Percentiles rank a stretch among this genome's conserved stretches.
Evolutionary conservation across 2,113 vertebrate genomes (phyloP).

Genomic region (Empidonax alnorum): DNA sequence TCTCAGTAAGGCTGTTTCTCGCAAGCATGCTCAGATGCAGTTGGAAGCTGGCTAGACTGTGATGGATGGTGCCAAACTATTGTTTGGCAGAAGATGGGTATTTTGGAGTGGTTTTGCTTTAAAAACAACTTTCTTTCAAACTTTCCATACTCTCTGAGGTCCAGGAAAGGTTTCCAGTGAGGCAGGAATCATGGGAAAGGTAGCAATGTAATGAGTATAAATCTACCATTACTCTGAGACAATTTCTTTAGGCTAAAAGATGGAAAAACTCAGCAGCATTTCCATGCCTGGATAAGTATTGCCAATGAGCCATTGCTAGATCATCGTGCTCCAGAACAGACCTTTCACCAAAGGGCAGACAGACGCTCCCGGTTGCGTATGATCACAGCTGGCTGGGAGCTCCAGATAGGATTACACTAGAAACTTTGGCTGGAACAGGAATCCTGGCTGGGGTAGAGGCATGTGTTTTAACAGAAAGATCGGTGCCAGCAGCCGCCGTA

Average conservation of each 20-base stretch:
- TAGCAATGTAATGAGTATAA: background rate
- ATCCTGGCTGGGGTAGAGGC: conserved; percentile 22
- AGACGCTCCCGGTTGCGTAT: fast-evolving
- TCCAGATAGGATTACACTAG: background rate
- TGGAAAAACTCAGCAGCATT: background rate
- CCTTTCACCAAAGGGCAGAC: background rate
- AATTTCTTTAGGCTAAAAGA: background rate
- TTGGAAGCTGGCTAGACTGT: background rate
- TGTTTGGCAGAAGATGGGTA: background rate
- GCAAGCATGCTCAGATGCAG: background rate
- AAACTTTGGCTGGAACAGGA: background rate
- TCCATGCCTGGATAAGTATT: background rate
- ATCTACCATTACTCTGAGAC: background rate
- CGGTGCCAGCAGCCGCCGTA: background rate
- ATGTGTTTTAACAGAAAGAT: background rate
- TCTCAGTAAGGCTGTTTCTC: background rate
- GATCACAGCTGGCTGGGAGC: background rate
- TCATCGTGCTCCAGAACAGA: background rate
- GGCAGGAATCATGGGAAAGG: background rate
- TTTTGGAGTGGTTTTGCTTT: background rate
- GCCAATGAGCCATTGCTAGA: background rate
- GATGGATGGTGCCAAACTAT: background rate
- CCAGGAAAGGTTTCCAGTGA: background rate
- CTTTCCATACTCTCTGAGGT: background rate
- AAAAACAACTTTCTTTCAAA: background rate